These are phyloP conservation scores for Bubalus kerabau DNA, from an alignment of 2,113 vertebrate species.

Conservation along the genomic window DNA sequence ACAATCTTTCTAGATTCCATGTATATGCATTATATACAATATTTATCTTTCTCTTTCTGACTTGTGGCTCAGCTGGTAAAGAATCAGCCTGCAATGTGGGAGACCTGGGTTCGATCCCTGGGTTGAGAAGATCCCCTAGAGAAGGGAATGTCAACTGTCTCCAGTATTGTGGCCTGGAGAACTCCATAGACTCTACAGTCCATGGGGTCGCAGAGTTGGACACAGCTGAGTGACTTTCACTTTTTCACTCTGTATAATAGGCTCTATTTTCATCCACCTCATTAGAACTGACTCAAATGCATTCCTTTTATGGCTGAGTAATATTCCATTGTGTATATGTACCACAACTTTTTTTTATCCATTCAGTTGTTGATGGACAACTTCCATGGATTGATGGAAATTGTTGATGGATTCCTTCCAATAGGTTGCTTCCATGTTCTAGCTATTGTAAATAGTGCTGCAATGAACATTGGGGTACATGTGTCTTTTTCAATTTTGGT, in stretches of 20 bases:
- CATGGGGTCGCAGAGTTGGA: background rate
- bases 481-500: background rate
- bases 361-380: background rate
- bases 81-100: background rate
- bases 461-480: background rate
- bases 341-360: background rate
- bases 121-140: accelerated
- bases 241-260: background rate
- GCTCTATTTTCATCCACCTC: background rate
- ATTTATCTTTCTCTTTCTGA: background rate
- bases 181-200: background rate
- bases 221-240: background rate
- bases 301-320: background rate
- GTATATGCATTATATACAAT: background rate
- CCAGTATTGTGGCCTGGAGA: background rate
- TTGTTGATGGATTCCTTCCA: background rate
- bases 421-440: background rate
- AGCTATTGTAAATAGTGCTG: background rate
- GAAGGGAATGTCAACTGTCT: background rate
- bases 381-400: no score
- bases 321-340: background rate
- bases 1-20: background rate
- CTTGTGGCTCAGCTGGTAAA: background rate
- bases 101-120: background rate
- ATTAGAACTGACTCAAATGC: background rate